Percentiles rank a stretch among this genome's conserved stretches.
Conservation (phyloP, 2,888 invertebrate species). For the Pachycephus smyrnensis region DNA sequence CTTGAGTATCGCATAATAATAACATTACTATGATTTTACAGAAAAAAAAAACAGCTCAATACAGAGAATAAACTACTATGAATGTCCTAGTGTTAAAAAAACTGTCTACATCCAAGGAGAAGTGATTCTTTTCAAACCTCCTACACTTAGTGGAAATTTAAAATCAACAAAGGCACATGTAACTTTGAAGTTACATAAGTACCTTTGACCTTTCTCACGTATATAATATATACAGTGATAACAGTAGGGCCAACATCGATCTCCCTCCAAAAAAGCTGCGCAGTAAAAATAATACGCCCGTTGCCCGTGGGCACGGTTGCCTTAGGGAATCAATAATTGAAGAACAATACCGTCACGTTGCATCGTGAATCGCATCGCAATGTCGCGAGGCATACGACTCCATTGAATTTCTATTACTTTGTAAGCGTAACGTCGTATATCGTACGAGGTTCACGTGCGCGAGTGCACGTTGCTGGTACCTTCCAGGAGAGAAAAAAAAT, state of each 20-base stretch:
- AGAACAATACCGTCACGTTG: not conserved
- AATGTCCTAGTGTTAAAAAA: not conserved
- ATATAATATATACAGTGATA: not conserved
- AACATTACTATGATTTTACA: not conserved
- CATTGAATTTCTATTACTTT: not conserved
- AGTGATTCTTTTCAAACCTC: not conserved
- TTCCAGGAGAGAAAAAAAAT: not conserved
- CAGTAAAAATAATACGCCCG: not conserved
- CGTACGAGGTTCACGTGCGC: not conserved
- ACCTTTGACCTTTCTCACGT: not conserved
- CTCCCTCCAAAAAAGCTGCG: not conserved
- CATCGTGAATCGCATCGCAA: not conserved
- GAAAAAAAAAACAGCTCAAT: not conserved
- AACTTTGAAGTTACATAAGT: not conserved
- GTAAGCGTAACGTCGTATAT: not conserved
- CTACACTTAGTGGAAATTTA: not conserved
- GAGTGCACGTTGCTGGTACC: not conserved
- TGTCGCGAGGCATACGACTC: not conserved
- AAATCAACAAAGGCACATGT: not conserved
- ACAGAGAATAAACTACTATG: not conserved
- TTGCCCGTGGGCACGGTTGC: not conserved
- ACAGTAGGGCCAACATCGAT: not conserved
- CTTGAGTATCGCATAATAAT: not conserved
- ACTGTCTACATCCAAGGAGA: not conserved
- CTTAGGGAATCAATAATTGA: not conserved